Base-by-base conservation (phyloP, 2,888 invertebrate genomes). In the Cataglyphis albicans region DNA sequence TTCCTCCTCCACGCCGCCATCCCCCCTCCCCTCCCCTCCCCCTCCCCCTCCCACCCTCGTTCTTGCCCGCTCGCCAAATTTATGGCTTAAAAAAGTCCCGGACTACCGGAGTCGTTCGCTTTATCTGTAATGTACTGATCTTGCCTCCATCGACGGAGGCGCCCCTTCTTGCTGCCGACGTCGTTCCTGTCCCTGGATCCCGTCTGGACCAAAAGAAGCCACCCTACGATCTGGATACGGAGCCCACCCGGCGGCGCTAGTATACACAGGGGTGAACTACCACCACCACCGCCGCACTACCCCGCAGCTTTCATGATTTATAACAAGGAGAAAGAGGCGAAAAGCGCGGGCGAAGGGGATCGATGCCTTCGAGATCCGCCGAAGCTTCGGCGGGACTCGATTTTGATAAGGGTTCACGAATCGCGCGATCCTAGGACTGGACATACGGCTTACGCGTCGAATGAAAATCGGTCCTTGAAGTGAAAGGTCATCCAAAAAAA, bases 51-150 rank as follows among this genome's bases (percentile, higher is more conserved):
- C 44, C 74, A 21, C 68, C 76, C 85, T 84, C 83, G 82, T 86
- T 85, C 83, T 76, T 85, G 86, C 83, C 82, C 82, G 82, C 82
- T 85, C 82, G 83, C 82, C 87, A 93, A 93, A 94, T 94, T 94
- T 94, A 94, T 94, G 91, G 93, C 94, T 94, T 94, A 94, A 94
- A 94, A 94, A 94, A 94, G 92, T 94, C 94, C 92, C 87, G 92
- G 90, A 91, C 93, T 92, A 90, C 89, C 86, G 72, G 81, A 90
- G 88, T 91, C 91, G 90, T 90, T 91, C 92, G 92, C 93, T 94
- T 94, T 94, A 94, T 94, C 94, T 93, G 94, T 94, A 94, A 94
- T 94, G 94, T 94, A 94, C 94, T 94, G 94, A 94, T 94, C 94
- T 94, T 92, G 92, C 93, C 92, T 92, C 92, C 91, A 92, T 92